Evolutionary conservation across 2,113 vertebrate species (phyloP).

Genomic region (Madoqua kirkii): DNA sequence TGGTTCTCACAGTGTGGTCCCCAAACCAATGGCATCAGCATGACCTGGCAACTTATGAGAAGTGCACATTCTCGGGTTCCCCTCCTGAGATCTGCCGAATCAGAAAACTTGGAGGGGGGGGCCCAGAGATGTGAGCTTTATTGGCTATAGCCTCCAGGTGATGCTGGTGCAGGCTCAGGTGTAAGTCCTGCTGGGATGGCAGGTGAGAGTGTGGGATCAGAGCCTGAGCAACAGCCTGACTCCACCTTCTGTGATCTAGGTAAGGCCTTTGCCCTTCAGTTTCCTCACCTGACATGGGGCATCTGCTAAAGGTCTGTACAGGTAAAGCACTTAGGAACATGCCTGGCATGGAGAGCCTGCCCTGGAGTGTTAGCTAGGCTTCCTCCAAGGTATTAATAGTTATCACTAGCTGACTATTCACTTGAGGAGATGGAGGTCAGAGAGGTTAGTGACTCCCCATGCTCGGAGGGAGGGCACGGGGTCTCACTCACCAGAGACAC

Average conservation of each 20-base stretch:
- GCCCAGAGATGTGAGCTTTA: not conserved
- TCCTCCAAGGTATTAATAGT: not conserved
- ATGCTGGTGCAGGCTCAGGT: not conserved
- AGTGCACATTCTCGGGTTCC: not conserved
- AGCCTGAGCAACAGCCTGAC: not conserved
- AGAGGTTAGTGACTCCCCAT: not conserved
- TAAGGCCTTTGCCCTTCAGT: not conserved
- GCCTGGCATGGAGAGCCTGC: not conserved
- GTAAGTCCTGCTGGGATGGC: too few relatives aligned
- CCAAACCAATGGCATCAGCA: not conserved
- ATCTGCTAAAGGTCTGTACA: not conserved
- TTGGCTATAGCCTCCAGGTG: not conserved
- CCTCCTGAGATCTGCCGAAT: not conserved
- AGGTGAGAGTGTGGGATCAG: too few relatives aligned
- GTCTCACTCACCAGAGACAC: not conserved
- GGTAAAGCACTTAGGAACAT: not conserved
- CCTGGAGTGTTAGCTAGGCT: not conserved
- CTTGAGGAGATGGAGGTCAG: not conserved
- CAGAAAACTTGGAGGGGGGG: not conserved
- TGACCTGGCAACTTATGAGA: not conserved
- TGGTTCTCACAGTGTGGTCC: not conserved
- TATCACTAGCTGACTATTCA: not conserved
- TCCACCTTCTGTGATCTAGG: not conserved
- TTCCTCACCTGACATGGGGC: not conserved
- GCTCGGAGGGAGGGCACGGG: not conserved